phyloP scores from a whole-genome alignment of 2,797 vertebrate species.

The Triplophysa yarkandensis region DNA sequence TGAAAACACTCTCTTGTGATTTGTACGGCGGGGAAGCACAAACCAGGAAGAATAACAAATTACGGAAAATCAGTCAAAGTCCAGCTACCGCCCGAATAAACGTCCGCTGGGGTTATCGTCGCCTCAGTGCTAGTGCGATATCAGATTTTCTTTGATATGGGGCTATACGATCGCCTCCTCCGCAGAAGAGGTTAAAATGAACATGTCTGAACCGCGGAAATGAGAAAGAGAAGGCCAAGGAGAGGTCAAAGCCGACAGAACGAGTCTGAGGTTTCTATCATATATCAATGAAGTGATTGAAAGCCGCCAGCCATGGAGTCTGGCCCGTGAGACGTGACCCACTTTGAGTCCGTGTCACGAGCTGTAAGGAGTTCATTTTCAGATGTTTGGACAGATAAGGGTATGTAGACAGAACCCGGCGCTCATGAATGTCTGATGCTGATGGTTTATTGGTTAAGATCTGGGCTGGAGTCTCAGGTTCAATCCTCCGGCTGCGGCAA shows the following conservation, averaged over 20 bases:
- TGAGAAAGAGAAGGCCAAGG: constrained; percentile 6
- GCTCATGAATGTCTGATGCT: background rate
- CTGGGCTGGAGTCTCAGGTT: background rate
- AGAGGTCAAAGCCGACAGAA: constrained; percentile 24
- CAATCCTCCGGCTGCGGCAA: background rate
- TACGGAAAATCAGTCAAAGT: constrained; percentile 51
- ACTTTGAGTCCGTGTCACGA: background rate
- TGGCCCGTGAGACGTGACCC: constrained; percentile 17
- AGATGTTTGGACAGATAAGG: constrained; percentile 7
- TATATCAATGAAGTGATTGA: background rate
- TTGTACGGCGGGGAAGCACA: constrained; percentile 51
- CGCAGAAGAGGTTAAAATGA: constrained; percentile 6
- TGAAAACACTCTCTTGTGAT: constrained; percentile 58
- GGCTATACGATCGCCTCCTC: constrained; percentile 4
- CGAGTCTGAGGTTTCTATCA: background rate
- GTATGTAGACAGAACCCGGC: background rate
- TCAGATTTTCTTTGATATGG: constrained; percentile 34
- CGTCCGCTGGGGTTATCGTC: constrained; percentile 35
- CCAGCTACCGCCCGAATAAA: constrained; percentile 55
- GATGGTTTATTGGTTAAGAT: background rate
- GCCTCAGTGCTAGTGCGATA: constrained; percentile 1
- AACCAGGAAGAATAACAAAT: constrained; percentile 62
- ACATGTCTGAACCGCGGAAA: constrained; percentile 7
- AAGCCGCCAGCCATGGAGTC: constrained; percentile 8
- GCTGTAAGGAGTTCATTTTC: background rate